Evolutionary conservation across 2,797 vertebrate genomes (phyloP).

Genomic region (Selene dorsalis): DNA sequence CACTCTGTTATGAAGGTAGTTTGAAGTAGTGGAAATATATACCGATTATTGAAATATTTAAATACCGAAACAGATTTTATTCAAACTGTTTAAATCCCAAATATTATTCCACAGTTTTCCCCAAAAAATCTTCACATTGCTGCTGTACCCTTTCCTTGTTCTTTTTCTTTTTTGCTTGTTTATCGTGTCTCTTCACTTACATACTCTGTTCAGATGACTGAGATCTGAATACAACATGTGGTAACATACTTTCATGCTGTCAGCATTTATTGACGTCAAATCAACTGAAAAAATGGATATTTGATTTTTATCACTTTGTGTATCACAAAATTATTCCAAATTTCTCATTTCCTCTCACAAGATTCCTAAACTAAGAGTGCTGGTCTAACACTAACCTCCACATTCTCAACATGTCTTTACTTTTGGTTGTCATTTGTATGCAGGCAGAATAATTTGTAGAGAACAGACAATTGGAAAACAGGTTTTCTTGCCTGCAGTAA

Average conservation of each 20-base stretch:
- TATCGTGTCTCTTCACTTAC: constrained; percentile 60
- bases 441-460: constrained; percentile 81
- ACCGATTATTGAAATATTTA: constrained; percentile 53
- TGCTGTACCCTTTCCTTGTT: constrained; percentile 38
- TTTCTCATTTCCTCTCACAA: constrained; percentile 38
- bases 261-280: constrained; percentile 58
- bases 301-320: constrained; percentile 34
- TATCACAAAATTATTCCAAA: constrained; percentile 49
- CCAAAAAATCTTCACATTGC: constrained; percentile 45
- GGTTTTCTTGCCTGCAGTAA: constrained; percentile 84
- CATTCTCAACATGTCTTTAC: constrained; percentile 72
- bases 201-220: constrained; percentile 54
- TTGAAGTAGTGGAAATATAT: constrained; percentile 63
- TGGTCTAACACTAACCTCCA: constrained; percentile 63
- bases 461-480: constrained; percentile 84
- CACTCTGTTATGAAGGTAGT: constrained; percentile 63
- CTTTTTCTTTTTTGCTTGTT: constrained; percentile 44
- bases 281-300: constrained; percentile 62
- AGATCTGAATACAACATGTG: constrained; percentile 58
- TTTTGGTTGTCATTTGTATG: constrained; percentile 82
- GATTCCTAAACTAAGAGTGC: constrained; percentile 62
- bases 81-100: constrained; percentile 39
- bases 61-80: constrained; percentile 46
- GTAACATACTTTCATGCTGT: constrained; percentile 40
- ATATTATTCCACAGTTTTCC: constrained; percentile 17